Evolutionary conservation across 2,113 vertebrate genomes (phyloP).

Genomic region (Ceyx margarethae): DNA sequence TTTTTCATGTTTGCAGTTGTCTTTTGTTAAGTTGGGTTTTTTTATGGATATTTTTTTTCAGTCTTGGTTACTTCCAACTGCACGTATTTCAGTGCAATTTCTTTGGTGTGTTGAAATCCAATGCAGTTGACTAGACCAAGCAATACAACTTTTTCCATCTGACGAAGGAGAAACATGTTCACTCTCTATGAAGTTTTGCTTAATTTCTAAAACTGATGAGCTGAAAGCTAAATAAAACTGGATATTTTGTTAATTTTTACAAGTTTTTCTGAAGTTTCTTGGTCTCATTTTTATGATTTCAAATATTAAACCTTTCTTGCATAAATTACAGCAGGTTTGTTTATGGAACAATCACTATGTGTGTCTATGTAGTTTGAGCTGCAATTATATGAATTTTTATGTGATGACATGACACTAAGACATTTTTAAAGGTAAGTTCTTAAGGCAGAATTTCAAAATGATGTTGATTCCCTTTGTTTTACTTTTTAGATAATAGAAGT

Average conservation of each 20-base stretch:
- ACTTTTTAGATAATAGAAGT: not conserved
- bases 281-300: not conserved
- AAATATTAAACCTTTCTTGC: not conserved
- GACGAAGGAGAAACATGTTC: slow-evolving; percentile 72
- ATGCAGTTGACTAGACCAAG: slow-evolving; percentile 87
- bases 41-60: slow-evolving; percentile 59
- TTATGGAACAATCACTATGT: not conserved
- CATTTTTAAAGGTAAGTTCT: slow-evolving; percentile 29
- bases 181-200: slow-evolving; percentile 78
- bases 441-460: slow-evolving; percentile 5
- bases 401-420: not conserved
- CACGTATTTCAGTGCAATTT: slow-evolving; percentile 88
- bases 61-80: slow-evolving; percentile 85
- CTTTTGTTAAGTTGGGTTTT: not conserved
- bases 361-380: not conserved
- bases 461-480: not conserved
- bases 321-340: not conserved
- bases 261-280: not conserved
- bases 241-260: slow-evolving; percentile 33
- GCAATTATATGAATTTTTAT: slow-evolving; percentile 1
- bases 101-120: slow-evolving; percentile 87
- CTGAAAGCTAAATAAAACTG: slow-evolving; percentile 29
- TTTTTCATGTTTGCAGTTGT: not conserved
- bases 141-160: slow-evolving; percentile 78
- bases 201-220: not conserved